Evolutionary conservation across 2,888 invertebrate genomes (phyloP).

Genomic region (Eupithecia insigniata): DNA sequence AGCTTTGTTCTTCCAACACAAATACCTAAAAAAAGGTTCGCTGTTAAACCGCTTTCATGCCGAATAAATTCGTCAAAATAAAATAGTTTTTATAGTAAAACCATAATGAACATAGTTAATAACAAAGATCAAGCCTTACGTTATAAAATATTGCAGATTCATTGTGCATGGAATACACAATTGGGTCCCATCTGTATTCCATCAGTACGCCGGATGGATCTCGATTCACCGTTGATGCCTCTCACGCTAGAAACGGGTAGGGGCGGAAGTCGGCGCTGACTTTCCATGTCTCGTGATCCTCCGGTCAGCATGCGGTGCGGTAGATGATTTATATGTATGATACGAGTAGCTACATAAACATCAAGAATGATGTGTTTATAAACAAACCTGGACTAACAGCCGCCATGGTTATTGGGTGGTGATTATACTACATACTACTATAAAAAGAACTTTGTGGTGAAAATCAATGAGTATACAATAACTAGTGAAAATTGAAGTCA

Average conservation of each 20-base stretch:
- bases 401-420: background rate
- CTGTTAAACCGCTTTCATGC: too few relatives aligned
- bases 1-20: too few relatives aligned
- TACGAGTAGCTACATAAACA: background rate
- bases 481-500: too few relatives aligned
- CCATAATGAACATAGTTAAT: too few relatives aligned
- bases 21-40: too few relatives aligned
- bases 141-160: slow-evolving; percentile 30
- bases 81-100: too few relatives aligned
- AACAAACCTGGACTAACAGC: slow-evolving; percentile 11
- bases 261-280: slow-evolving; percentile 7
- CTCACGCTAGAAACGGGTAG: slow-evolving; percentile 12
- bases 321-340: background rate
- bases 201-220: slow-evolving; percentile 27
- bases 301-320: background rate
- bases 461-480: too few relatives aligned
- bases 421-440: too few relatives aligned
- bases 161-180: slow-evolving; percentile 31
- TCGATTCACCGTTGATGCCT: slow-evolving; percentile 10
- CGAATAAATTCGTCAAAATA: too few relatives aligned
- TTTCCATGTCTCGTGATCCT: background rate
- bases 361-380: background rate
- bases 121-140: slow-evolving; percentile 27
- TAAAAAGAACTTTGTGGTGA: too few relatives aligned
- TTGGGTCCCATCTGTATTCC: slow-evolving; percentile 30